Base-by-base conservation (phyloP, 2,113 vertebrate genomes). In the Grammomys dolichurus region DNA sequence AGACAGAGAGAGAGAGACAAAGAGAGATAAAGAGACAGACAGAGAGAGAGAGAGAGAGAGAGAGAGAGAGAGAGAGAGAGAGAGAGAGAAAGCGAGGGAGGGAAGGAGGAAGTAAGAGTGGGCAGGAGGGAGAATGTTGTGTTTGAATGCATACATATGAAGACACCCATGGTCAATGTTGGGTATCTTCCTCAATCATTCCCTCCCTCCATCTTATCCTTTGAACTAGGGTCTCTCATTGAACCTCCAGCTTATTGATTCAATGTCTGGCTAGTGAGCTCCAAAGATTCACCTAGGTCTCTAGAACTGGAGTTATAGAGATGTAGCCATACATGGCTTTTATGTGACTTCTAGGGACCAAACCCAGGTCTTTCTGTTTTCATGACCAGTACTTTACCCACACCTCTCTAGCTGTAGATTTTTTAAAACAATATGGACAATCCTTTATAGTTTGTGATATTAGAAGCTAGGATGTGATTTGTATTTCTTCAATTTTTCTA, bases 401-500 rank as follows among this genome's bases (percentile, higher is more conserved):
- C 24, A 60, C 12, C 7, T 63, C 56, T 43, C 12, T 63, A 63
- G 24, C 22, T 84, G n/a, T 63, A 63, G 1, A 63, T 84, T 43
- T 84, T n/a, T 43, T 7, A 22, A 33, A 87, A 70, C 58, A 65
- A 82, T 76, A 24, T 78, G 31, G 80, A 85, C 8, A 40, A 40
- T 89, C 17, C 6, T 70, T 96, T 70, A 77, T 13, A 84, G 24
- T 65, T 87, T 75, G 63, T 92, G 48, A 95, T n/a, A 58, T 69
- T 88, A 70, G 22, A 20, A 92, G 69, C 10, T 46, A 92, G 12
- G 20, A 46, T 28, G 77, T 46, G 51, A 76, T 84, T 81, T 72
- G 69, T 46, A 82, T 93, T 54, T 76, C 70, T 46, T 95, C 65
- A 20, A 2, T 89, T 77, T 96, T 90, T 65, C 85, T 56, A 51